Conservation (phyloP, 2,797 vertebrate species). For the Cheirogaleus major region DNA sequence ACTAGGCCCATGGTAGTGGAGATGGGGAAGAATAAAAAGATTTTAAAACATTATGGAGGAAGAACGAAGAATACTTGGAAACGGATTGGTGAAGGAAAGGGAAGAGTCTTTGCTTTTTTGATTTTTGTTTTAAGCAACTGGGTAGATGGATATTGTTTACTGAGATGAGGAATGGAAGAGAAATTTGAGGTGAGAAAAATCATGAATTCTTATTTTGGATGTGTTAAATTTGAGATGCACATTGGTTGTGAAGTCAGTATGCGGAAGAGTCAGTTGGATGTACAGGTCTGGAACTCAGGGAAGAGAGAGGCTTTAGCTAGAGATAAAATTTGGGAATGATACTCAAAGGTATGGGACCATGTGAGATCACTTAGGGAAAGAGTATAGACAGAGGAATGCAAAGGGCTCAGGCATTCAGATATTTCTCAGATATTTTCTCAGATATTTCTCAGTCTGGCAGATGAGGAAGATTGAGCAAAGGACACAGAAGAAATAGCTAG, state of each 20-base stretch:
- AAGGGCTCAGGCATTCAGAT: not conserved
- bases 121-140: slow-evolving; percentile 10
- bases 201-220: not conserved
- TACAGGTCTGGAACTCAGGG: not conserved
- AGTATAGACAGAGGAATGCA: not conserved
- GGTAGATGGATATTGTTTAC: not conserved
- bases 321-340: not conserved
- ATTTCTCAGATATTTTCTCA: not conserved
- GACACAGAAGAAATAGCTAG: not conserved
- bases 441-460: not conserved
- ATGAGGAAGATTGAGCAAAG: not conserved
- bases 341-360: not conserved
- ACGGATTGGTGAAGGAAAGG: not conserved
- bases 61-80: slow-evolving; percentile 4
- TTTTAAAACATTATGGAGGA: not conserved
- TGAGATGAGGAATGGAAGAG: slow-evolving; percentile 4
- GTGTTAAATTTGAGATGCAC: not conserved
- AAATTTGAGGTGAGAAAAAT: not conserved
- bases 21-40: not conserved
- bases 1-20: not conserved
- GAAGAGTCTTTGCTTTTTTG: not conserved
- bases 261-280: not conserved
- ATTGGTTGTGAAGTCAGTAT: not conserved
- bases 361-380: not conserved
- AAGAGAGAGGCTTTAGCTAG: not conserved